Percentiles rank a stretch among this genome's conserved stretches.
These are phyloP conservation scores for Thereva unica DNA, from an alignment of 2,888 invertebrate genomes.

Conservation along the genomic window DNA sequence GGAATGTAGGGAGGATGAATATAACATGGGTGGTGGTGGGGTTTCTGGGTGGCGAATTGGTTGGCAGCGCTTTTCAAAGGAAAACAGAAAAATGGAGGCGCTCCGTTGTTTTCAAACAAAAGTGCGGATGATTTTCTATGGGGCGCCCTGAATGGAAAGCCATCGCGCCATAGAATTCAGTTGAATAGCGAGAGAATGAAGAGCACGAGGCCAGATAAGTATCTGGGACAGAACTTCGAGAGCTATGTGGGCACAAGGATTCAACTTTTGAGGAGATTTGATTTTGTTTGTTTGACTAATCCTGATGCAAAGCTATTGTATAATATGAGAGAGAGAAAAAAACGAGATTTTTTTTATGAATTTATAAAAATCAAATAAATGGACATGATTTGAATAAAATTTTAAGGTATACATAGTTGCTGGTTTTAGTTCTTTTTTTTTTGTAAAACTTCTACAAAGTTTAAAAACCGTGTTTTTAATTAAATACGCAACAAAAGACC, in stretches of 20 bases:
- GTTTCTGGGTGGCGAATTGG: conserved; percentile 27
- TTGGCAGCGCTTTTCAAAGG: conserved; percentile 40
- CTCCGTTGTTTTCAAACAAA: conserved; percentile 43
- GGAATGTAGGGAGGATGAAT: conserved; percentile 1
- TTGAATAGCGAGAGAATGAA: conserved; percentile 43
- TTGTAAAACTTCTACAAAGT: too few relatives aligned
- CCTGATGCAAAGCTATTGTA: background rate
- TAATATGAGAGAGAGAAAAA: too few relatives aligned
- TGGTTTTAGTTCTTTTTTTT: too few relatives aligned
- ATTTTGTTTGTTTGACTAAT: conserved; percentile 40
- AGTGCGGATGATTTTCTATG: conserved; percentile 42
- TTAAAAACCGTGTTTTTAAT: too few relatives aligned
- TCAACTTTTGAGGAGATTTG: conserved; percentile 39
- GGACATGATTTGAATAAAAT: too few relatives aligned
- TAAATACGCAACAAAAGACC: too few relatives aligned
- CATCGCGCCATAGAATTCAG: conserved; percentile 41
- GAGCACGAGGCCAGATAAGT: conserved; percentile 42
- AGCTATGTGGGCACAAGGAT: conserved; percentile 41
- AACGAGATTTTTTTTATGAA: too few relatives aligned
- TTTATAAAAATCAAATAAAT: too few relatives aligned
- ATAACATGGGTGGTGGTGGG: conserved; percentile 1
- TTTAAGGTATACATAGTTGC: too few relatives aligned
- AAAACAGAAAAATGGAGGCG: conserved; percentile 40
- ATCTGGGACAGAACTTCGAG: conserved; percentile 42
- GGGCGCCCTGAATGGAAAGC: conserved; percentile 42